These are phyloP conservation scores for Camponotus fellah DNA, from an alignment of 2,888 invertebrate species.

Conservation along the genomic window DNA sequence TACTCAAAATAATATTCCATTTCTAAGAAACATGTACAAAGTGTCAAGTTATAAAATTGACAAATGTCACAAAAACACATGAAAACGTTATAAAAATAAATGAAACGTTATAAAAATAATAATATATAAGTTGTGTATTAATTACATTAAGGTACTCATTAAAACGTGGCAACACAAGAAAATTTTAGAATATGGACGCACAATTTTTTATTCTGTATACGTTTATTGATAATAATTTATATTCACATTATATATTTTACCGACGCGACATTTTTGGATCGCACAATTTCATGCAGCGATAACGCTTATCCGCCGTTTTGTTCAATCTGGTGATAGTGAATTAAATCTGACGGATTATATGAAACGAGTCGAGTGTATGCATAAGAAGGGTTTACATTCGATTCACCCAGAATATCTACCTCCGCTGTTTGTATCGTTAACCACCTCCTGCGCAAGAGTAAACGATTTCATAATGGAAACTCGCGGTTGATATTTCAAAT, in stretches of 20 bases:
- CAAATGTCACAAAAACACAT: too few relatives aligned
- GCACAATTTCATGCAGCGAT: neutral
- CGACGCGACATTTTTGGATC: neutral
- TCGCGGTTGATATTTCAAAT: slow-evolving; percentile 69
- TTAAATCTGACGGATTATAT: slow-evolving; percentile 75
- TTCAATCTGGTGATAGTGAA: slow-evolving; percentile 62
- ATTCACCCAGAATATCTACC: slow-evolving; percentile 61
- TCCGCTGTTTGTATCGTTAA: slow-evolving; percentile 67
- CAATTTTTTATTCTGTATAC: neutral
- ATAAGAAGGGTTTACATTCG: slow-evolving; percentile 75
- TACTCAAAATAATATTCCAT: too few relatives aligned
- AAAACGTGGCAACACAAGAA: too few relatives aligned
- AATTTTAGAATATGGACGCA: too few relatives aligned
- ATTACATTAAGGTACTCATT: too few relatives aligned
- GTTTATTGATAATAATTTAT: neutral
- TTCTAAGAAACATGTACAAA: too few relatives aligned
- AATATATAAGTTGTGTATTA: too few relatives aligned
- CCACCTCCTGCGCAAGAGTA: slow-evolving; percentile 62
- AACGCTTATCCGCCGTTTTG: neutral
- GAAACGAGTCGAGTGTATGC: slow-evolving; percentile 65
- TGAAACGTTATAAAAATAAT: too few relatives aligned
- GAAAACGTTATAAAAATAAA: too few relatives aligned
- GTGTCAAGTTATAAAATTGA: too few relatives aligned
- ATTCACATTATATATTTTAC: neutral
- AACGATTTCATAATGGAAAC: slow-evolving; percentile 75